These are phyloP conservation scores for Artibeus lituratus DNA, from an alignment of 2,797 vertebrate species.

Conservation along the genomic window DNA sequence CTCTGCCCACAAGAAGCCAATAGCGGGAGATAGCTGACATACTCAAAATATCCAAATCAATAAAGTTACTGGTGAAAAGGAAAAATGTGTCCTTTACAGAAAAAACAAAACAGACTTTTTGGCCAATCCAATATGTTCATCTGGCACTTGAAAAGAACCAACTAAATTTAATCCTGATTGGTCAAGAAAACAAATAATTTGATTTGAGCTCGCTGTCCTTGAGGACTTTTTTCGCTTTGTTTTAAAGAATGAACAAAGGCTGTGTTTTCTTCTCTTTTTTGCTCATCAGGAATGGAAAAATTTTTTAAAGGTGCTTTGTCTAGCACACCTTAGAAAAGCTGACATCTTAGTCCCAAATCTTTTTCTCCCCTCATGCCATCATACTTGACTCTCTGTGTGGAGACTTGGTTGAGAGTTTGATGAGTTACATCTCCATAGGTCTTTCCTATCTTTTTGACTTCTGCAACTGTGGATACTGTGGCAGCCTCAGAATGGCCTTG, in stretches of 20 bases:
- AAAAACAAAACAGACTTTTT: too few species aligned
- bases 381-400: neutral
- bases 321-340: conserved; percentile 5
- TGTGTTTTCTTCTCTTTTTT: neutral
- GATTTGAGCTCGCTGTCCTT: neutral
- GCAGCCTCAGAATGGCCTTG: neutral
- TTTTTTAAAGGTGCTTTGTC: too few species aligned
- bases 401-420: neutral
- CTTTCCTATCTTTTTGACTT: neutral
- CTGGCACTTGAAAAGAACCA: neutral
- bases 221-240: neutral
- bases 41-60: too few species aligned
- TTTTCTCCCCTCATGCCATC: neutral
- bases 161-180: neutral
- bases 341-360: neutral
- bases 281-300: neutral
- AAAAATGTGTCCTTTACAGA: too few species aligned
- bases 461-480: neutral
- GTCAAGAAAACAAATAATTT: neutral
- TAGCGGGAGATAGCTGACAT: too few species aligned
- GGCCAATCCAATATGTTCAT: neutral
- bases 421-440: neutral
- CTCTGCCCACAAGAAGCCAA: too few species aligned
- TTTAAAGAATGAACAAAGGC: conserved; percentile 16
- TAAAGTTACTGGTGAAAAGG: too few species aligned